Evolutionary conservation across 2,113 vertebrate genomes (phyloP).

Genomic region (Dolichotis patagonum): DNA sequence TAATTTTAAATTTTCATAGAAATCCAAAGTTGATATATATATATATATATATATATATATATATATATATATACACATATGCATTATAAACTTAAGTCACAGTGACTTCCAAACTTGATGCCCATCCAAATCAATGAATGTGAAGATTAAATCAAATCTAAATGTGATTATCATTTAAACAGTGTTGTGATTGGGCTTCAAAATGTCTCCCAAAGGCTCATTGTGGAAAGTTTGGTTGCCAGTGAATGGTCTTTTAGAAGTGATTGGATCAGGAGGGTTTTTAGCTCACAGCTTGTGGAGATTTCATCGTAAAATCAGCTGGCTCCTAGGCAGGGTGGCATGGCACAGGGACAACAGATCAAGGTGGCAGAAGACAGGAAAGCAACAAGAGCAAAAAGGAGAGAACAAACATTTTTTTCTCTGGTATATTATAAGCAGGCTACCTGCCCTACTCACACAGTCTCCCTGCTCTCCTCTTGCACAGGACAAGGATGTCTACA

Average conservation of each 20-base stretch:
- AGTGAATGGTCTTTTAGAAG: neutral
- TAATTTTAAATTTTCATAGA: neutral
- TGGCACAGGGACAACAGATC: no score
- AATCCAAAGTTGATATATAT: neutral
- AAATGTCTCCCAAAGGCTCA: neutral
- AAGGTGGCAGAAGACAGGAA: no score
- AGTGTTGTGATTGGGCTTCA: neutral
- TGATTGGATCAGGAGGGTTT: neutral
- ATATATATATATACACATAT: neutral
- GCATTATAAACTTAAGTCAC: neutral
- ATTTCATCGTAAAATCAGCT: no score
- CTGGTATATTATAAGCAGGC: no score
- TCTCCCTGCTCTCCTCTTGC: no score
- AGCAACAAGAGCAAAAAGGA: no score
- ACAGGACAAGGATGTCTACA: no score
- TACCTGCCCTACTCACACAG: no score
- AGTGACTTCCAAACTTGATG: neutral
- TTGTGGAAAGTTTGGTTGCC: neutral
- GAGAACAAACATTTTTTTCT: no score
- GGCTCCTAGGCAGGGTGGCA: no score
- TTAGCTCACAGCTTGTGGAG: neutral
- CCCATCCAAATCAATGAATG: neutral
- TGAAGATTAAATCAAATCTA: conserved; percentile 27
- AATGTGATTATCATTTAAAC: neutral
- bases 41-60: neutral